phyloP scores from a whole-genome alignment of 2,888 invertebrate genomes.

The Drosophila hamatofila region DNA sequence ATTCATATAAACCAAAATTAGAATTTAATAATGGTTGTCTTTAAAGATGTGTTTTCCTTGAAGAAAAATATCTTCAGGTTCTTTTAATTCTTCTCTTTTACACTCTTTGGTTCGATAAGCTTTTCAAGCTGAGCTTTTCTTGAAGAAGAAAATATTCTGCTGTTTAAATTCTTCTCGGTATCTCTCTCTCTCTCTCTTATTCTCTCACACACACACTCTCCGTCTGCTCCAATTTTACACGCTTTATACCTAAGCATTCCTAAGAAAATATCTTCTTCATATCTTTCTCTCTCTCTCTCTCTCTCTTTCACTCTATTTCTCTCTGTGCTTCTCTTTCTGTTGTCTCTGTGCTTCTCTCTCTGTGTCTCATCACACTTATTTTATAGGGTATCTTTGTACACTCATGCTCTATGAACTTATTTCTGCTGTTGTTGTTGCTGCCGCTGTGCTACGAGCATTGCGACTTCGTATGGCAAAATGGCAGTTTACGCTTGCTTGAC shows the following conservation, averaged over 20 bases:
- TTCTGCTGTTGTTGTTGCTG: background rate
- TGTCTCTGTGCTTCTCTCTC: background rate
- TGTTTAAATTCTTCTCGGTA: no score
- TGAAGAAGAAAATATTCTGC: background rate
- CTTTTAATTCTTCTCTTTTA: background rate
- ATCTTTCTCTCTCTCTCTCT: background rate
- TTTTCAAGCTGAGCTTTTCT: no score
- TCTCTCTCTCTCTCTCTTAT: background rate
- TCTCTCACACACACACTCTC: background rate
- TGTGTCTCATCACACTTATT: background rate
- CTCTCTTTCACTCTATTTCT: background rate
- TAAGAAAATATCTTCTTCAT: background rate
- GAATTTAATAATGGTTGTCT: no score
- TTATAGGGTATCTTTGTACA: slow-evolving; percentile 23
- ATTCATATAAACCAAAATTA: no score
- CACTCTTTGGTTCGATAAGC: background rate
- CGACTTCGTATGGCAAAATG: slow-evolving; percentile 71
- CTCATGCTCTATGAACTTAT: background rate
- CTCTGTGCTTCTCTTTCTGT: background rate
- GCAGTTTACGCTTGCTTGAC: slow-evolving; percentile 78
- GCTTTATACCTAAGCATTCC: no score
- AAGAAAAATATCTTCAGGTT: no score
- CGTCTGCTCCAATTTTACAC: background rate
- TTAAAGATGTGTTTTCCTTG: no score
- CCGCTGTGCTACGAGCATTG: slow-evolving; percentile 34